These are phyloP conservation scores for Prietella phreatophila DNA, from an alignment of 2,113 vertebrate species.

Conservation along the genomic window DNA sequence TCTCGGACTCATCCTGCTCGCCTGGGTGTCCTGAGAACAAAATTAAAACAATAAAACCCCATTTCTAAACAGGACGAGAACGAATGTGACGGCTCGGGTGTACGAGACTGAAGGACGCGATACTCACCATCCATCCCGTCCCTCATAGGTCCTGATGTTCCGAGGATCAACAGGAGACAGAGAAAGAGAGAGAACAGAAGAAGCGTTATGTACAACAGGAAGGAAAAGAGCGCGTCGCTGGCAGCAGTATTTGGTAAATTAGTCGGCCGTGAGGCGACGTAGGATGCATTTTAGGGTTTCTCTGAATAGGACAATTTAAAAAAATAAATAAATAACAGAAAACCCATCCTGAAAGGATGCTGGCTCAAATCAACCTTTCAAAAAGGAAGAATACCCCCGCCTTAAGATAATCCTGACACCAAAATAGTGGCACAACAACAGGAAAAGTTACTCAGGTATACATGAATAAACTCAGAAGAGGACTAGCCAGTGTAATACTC, in stretches of 20 bases:
- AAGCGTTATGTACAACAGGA: conserved; percentile 33
- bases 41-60: too few species aligned
- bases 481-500: conserved; percentile 81
- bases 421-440: conserved; percentile 61
- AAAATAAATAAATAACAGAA: conserved; percentile 18
- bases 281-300: conserved; percentile 54
- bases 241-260: conserved; percentile 58
- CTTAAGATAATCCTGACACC: conserved; percentile 61
- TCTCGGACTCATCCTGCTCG: conserved; percentile 90
- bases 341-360: conserved; percentile 32
- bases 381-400: conserved; percentile 55
- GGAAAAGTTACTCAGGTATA: not conserved
- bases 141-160: conserved; percentile 83
- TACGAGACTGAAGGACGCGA: not conserved
- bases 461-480: conserved; percentile 68
- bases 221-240: rapidly evolving
- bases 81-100: too few species aligned
- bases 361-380: conserved; percentile 7
- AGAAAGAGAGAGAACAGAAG: conserved; percentile 64
- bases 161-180: conserved; percentile 66
- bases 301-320: conserved; percentile 58
- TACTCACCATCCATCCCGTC: conserved; percentile 83
- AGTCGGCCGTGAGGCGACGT: conserved; percentile 2
- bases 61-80: too few species aligned
- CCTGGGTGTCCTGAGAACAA: conserved; percentile 64